Evolutionary conservation across 1,140 invertebrate species (phyloP).

Genomic region (Bradysia coprophila): DNA sequence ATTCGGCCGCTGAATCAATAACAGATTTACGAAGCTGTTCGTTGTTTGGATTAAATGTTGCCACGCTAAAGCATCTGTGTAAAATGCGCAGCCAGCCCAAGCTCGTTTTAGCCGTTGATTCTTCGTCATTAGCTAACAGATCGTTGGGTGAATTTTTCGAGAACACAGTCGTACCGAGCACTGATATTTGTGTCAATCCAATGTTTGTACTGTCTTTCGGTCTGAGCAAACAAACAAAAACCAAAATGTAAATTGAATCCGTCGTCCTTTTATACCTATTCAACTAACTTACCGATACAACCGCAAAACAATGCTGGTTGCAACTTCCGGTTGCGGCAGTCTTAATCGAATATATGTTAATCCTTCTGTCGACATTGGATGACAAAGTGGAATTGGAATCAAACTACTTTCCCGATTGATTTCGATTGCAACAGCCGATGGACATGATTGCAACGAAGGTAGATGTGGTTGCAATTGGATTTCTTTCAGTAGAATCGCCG

Average conservation of each 20-base stretch:
- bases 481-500: slow-evolving; percentile 75
- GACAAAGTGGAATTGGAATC: slow-evolving; percentile 30
- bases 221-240: slow-evolving; percentile 38
- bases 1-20: slow-evolving; percentile 38
- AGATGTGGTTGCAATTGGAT: slow-evolving; percentile 78
- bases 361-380: slow-evolving; percentile 60
- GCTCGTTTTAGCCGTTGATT: slow-evolving; percentile 21
- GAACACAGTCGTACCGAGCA: slow-evolving; percentile 57
- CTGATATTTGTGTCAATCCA: slow-evolving; percentile 69
- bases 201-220: slow-evolving; percentile 74
- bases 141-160: slow-evolving; percentile 7
- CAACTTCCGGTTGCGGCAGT: slow-evolving; percentile 62
- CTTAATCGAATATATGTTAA: slow-evolving; percentile 70
- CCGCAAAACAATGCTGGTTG: slow-evolving; percentile 36
- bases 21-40: slow-evolving; percentile 25
- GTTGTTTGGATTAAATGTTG: slow-evolving; percentile 18
- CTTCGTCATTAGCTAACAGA: slow-evolving; percentile 11
- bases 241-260: neutral
- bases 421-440: slow-evolving; percentile 76
- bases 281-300: slow-evolving; percentile 21
- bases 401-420: slow-evolving; percentile 37
- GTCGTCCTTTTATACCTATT: too few species aligned
- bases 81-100: slow-evolving; percentile 21
- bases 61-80: slow-evolving; percentile 18
- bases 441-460: slow-evolving; percentile 68